A percentile compares a stretch with the other conserved stretches of the same genome.
phyloP scores from a whole-genome alignment of 2,113 vertebrate species.

The Myiagra hebetior region DNA sequence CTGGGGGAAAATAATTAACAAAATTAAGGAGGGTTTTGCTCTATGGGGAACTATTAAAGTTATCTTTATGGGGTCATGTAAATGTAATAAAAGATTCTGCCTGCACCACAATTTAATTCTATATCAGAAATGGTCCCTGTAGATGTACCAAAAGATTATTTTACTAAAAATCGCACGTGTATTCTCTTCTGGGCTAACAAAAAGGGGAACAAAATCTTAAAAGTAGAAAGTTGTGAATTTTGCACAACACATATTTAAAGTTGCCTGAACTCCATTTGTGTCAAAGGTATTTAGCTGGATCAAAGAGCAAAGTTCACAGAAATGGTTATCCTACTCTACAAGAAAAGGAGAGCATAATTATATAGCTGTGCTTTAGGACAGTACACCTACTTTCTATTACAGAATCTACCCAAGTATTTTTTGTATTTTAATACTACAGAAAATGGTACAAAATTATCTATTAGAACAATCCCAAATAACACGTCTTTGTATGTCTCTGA shows the following conservation, averaged over 20 bases:
- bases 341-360: neutral
- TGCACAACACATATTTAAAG: neutral
- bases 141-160: conserved; percentile 71
- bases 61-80: conserved; percentile 81
- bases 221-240: conserved; percentile 21
- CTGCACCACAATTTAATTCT: conserved; percentile 78
- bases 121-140: conserved; percentile 75
- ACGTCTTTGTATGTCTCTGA: neutral
- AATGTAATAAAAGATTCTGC: conserved; percentile 78
- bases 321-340: neutral
- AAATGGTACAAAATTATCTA: neutral
- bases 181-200: conserved; percentile 6
- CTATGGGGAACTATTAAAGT: conserved; percentile 76
- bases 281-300: neutral
- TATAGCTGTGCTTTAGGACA: neutral
- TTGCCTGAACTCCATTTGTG: neutral
- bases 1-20: conserved; percentile 80
- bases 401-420: neutral
- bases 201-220: conserved; percentile 34
- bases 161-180: conserved; percentile 68
- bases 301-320: conserved; percentile 4
- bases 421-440: neutral
- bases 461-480: neutral
- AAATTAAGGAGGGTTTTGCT: conserved; percentile 76
- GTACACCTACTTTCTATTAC: neutral